Evolutionary conservation across 2,888 invertebrate genomes (phyloP), one percentile per base, ranked within the genome.

Genomic region (Daptonema setosum): DNA sequence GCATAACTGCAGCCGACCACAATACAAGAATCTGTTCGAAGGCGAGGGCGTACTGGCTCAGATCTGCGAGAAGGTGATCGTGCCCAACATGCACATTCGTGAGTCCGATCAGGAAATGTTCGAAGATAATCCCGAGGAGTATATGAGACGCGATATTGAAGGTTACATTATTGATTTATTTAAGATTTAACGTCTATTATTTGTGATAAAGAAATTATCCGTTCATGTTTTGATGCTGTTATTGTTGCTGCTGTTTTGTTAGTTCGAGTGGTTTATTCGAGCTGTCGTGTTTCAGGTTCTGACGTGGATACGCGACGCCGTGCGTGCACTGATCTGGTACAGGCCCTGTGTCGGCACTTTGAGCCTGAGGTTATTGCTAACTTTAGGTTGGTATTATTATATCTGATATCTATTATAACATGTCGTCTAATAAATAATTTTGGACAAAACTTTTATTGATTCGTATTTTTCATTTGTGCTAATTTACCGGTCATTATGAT

Each of bases 71-170:
- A 90, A 90, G 72, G 87, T 97, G n/a, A 85, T 97, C 65, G 87
- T 97, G 66, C 93, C 95, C 0, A 97, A 95, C 71, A 85, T 99
- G 80, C 85, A 90, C 72, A 88, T 99, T 64, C 79, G 95, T 78
- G 82, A 81, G 55, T 83, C 87, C 0, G 97, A 99, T 73, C 83
- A 87, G 72, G 97, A 97, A 71, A 72, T 91, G 51, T 97, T 97
- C 73, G 90, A 91, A 72, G 93, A 95, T 70, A 95, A 93, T 70
- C 87, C 97, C 0, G 91, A 97, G 68, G 97, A 99, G 74, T 93
- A 88, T 69, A 87, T 90, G 60, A 78, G 88, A 2, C 77, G 90
- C 30, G 97, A 97, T 73, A 87, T 99, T 61, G 97, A 97, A 75
- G 95, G 95, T 5, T n/a, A 56, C 25, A 8, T 52, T 17, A 8